Base-by-base conservation (phyloP, 2,888 invertebrate genomes). In the Bembecia ichneumoniformis region DNA sequence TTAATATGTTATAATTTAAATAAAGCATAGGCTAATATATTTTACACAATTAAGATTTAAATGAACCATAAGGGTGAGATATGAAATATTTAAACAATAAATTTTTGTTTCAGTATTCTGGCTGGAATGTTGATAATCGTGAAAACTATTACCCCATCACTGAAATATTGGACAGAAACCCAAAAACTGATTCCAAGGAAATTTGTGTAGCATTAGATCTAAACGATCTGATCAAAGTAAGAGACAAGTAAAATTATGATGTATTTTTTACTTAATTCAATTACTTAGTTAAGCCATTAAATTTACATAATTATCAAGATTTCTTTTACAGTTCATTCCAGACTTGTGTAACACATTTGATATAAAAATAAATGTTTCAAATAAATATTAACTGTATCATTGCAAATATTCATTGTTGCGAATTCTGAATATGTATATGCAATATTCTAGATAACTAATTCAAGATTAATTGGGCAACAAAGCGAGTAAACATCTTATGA, bases 101-200 rank as follows among this genome's bases (percentile, higher is more conserved):
- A 50, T 51, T 50, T 58, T 55, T 59, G 55, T 84, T 87, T 52
- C 81, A 90, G 89, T 90, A 90, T 63, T 90, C 90, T 50, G 90
- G 90, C 50, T 90, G 90, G 90, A 89, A 89, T 68, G 83, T 87
- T 52, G 88, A 88, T 64, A 89, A 89, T 66, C 84, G 89, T 60
- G 88, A 89, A 35, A 88, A 89, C 59, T 90, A 90, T 66, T 89
- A 89, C 62, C 88, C 90, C 43, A 89, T 89, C 49, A 87, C 89
- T 50, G 89, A 88, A 74, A 88, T 88, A 61, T 58, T 88, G 71
- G 87, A 88, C 59, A 67, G 87, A 57, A 88, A 88, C 62, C 88
- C 88, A 52, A 83, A 77, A 59, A 87, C 87, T 40, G 87, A 87
- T 58, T 82, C 86, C 46, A 88, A 88, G 70, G 88, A 88, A 78